phyloP scores from a whole-genome alignment of 2,113 vertebrate species.

The Patagioenas fasciata region DNA sequence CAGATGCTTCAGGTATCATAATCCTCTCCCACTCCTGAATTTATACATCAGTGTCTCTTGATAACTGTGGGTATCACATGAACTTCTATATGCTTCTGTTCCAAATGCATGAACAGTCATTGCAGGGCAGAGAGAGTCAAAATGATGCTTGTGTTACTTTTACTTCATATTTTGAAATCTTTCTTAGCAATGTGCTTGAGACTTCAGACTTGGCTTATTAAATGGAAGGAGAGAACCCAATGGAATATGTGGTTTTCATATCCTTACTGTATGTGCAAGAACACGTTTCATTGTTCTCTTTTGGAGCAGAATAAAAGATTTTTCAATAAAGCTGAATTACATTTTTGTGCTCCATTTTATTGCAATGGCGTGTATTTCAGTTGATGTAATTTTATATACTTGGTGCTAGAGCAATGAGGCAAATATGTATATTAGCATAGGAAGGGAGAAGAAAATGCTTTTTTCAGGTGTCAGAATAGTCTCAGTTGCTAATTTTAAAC shows the following conservation, averaged over 20 bases:
- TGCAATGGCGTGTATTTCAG: background rate
- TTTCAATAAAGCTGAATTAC: background rate
- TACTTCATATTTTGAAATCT: background rate
- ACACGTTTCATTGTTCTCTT: background rate
- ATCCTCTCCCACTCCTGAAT: background rate
- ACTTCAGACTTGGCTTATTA: background rate
- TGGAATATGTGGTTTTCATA: background rate
- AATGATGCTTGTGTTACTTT: background rate
- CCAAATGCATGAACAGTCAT: background rate
- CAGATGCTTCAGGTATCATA: background rate
- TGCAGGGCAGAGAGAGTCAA: background rate
- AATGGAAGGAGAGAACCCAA: background rate
- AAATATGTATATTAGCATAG: background rate
- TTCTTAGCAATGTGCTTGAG: background rate
- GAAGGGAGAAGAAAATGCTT: background rate
- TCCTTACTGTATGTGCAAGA: background rate
- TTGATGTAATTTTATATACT: background rate
- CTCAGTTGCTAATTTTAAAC: background rate
- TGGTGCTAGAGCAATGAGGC: background rate
- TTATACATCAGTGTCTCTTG: accelerated
- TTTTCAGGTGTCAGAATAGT: background rate
- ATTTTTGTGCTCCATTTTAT: background rate
- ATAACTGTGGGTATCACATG: background rate
- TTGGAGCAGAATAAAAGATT: background rate
- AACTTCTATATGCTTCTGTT: background rate